A percentile compares a stretch with the other conserved stretches of the same genome.
Evolutionary conservation across 2,797 vertebrate species (phyloP).

Genomic region (Pteropus rufus): DNA sequence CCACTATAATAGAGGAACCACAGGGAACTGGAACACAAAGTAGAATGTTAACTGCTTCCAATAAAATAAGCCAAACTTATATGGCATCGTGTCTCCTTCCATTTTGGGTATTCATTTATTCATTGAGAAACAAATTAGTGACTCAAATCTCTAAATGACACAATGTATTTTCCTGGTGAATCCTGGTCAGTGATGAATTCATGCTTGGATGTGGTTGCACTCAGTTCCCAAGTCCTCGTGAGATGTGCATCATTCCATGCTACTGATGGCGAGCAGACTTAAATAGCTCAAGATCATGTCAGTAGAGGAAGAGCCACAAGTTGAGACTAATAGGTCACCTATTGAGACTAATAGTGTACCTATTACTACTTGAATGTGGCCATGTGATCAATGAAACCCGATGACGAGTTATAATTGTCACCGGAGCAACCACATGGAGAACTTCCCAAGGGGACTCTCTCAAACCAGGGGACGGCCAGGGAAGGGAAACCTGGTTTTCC

Average conservation of each 20-base stretch:
- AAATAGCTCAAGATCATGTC: neutral
- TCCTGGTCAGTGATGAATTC: neutral
- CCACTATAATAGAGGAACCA: neutral
- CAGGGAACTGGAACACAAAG: neutral
- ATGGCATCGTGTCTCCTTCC: neutral
- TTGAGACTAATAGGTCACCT: neutral
- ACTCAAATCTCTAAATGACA: neutral
- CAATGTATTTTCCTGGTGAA: neutral
- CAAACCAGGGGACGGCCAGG: neutral
- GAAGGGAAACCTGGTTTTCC: neutral
- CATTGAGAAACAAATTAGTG: neutral
- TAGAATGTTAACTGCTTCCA: neutral
- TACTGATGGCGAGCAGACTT: neutral
- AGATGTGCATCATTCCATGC: neutral
- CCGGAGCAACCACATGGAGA: neutral
- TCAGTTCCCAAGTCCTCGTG: too few species aligned
- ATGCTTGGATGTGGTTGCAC: neutral
- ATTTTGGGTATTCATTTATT: neutral
- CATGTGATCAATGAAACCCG: neutral
- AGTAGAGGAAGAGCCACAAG: neutral
- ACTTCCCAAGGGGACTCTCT: neutral
- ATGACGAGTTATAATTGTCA: rapidly evolving
- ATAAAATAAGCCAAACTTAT: neutral
- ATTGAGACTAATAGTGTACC: neutral
- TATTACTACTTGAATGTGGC: too few species aligned